Evolutionary conservation across 1,140 invertebrate genomes (phyloP).

Genomic region (Aphis gossypii): DNA sequence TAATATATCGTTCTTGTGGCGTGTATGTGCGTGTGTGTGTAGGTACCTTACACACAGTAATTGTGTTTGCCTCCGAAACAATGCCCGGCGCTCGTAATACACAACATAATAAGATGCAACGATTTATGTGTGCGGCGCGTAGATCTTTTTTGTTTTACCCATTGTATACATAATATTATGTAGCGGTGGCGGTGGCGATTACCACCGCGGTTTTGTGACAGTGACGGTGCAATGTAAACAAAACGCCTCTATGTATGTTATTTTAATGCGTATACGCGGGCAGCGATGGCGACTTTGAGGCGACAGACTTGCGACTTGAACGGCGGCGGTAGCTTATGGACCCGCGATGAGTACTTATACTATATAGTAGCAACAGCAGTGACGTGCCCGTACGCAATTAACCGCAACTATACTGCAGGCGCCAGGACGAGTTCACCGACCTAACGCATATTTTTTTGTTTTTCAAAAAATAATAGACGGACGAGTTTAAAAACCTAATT

Average conservation of each 20-base stretch:
- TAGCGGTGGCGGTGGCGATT: neutral
- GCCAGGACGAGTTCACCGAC: slow-evolving; percentile 41
- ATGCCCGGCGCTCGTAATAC: neutral
- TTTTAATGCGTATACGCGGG: neutral
- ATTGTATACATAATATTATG: neutral
- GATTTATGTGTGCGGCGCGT: neutral
- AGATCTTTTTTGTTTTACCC: slow-evolving; percentile 30
- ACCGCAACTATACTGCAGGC: neutral
- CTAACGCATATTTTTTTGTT: neutral
- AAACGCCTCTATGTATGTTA: neutral
- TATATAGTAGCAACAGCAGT: neutral
- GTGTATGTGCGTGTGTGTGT: no score
- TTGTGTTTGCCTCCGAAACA: slow-evolving; percentile 23
- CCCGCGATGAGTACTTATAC: neutral
- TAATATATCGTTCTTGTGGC: neutral
- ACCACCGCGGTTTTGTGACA: neutral
- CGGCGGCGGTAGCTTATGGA: neutral
- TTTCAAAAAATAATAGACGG: neutral
- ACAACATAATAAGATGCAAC: neutral
- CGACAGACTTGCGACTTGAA: neutral
- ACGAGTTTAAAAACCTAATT: slow-evolving; percentile 9
- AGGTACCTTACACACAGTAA: neutral
- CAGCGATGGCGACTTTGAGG: neutral
- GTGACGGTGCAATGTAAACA: slow-evolving; percentile 18
- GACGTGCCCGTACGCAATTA: neutral